These are phyloP conservation scores for Scaeva pyrastri DNA, from an alignment of 2,888 invertebrate genomes.

Conservation along the genomic window DNA sequence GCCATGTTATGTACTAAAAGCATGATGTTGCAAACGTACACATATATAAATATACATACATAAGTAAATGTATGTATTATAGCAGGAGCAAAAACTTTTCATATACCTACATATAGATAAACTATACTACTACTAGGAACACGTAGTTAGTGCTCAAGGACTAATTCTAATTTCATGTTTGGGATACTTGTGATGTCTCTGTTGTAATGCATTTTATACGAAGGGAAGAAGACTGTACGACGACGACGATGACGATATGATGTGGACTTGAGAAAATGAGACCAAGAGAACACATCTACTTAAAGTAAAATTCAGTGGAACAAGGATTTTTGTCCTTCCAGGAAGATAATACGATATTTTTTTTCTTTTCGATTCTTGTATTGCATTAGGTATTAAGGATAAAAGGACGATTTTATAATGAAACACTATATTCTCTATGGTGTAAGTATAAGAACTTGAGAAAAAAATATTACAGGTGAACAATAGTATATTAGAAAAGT, in stretches of 20 bases:
- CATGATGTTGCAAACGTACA: slow-evolving; percentile 3
- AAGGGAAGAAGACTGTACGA: neutral
- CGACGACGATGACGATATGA: neutral
- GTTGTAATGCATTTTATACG: slow-evolving; percentile 55
- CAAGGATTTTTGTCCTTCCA: slow-evolving; percentile 26
- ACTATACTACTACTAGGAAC: neutral
- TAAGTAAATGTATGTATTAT: no score
- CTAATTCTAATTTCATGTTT: slow-evolving; percentile 65
- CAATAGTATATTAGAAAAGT: no score
- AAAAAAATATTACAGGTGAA: neutral
- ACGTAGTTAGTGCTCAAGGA: slow-evolving; percentile 52
- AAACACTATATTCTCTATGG: neutral
- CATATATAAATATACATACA: no score
- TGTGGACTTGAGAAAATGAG: slow-evolving; percentile 29
- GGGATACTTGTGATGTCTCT: slow-evolving; percentile 41
- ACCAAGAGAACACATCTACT: slow-evolving; percentile 4
- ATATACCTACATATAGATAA: neutral
- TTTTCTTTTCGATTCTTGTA: neutral
- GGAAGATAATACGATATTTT: slow-evolving; percentile 27
- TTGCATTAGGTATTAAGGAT: neutral
- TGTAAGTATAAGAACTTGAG: slow-evolving; percentile 11
- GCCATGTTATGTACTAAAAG: slow-evolving; percentile 54
- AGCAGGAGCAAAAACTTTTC: slow-evolving; percentile 40
- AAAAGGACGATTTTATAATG: neutral
- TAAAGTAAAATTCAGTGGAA: slow-evolving; percentile 2